A percentile compares a stretch with the other conserved stretches of the same genome.
phyloP scores from a whole-genome alignment of 23 tunicate genomes.

The Phallusia fumigata region DNA sequence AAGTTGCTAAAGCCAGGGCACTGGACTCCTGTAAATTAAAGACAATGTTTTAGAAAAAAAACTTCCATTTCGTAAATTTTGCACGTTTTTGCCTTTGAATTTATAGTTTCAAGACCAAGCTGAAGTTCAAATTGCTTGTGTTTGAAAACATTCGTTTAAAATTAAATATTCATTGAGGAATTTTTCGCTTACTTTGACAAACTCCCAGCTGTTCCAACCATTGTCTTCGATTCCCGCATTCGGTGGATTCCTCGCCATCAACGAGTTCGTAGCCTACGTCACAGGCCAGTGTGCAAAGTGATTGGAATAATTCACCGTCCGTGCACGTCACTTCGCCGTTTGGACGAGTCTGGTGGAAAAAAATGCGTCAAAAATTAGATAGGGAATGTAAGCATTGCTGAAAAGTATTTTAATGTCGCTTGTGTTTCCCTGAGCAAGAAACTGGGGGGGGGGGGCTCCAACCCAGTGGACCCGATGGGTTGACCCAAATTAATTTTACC shows the following conservation, averaged over 20 bases:
- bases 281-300: conserved; percentile 57
- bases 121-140: not conserved
- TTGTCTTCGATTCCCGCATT: conserved; percentile 35
- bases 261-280: conserved; percentile 60
- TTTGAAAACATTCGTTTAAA: not conserved
- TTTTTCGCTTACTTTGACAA: conserved; percentile 47
- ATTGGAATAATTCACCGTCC: conserved; percentile 44
- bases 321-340: conserved; percentile 64
- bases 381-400: too few species aligned
- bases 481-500: too few species aligned
- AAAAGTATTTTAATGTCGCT: too few species aligned
- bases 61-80: not conserved
- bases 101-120: not conserved
- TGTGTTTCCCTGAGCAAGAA: too few species aligned
- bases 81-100: too few species aligned
- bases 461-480: too few species aligned
- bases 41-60: not conserved
- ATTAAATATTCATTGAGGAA: not conserved
- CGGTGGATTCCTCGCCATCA: conserved; percentile 30
- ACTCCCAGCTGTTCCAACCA: conserved; percentile 55
- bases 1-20: conserved; percentile 36
- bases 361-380: too few species aligned
- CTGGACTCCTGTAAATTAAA: conserved; percentile 35
- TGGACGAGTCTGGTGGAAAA: conserved; percentile 30
- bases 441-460: too few species aligned